Percentiles rank a stretch among this genome's conserved stretches.
Evolutionary conservation across 2,113 vertebrate species (phyloP).

Genomic region (Podilymbus podiceps): DNA sequence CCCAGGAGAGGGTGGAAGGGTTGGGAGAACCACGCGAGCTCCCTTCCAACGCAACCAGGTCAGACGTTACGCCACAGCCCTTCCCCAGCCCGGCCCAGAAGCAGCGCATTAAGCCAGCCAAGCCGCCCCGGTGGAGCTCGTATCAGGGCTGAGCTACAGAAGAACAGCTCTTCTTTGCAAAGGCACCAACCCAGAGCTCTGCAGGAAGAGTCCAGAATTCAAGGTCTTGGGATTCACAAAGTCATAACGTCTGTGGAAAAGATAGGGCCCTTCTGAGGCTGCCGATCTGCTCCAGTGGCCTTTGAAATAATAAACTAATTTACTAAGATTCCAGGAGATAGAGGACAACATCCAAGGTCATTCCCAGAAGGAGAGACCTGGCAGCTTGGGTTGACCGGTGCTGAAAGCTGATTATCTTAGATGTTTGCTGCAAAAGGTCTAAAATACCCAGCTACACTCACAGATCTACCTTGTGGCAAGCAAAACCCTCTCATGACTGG

Average conservation of each 20-base stretch:
- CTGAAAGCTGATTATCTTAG: neutral
- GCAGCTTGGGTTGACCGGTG: fast-evolving
- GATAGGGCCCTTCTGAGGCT: neutral
- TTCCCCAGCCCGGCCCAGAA: neutral
- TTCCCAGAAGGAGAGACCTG: neutral
- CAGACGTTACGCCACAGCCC: fast-evolving
- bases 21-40: neutral
- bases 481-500: neutral
- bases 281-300: neutral
- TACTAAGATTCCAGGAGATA: neutral
- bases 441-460: fast-evolving
- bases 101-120: fast-evolving
- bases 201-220: neutral
- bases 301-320: neutral
- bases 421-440: neutral
- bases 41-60: no score
- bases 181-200: neutral
- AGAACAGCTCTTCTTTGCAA: neutral
- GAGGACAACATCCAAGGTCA: neutral
- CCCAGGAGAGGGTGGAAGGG: neutral
- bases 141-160: neutral
- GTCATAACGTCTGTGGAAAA: fast-evolving
- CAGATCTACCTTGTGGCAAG: no score
- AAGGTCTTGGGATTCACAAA: neutral
- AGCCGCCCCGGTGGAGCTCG: neutral